Base-by-base conservation (phyloP, 2,888 invertebrate genomes). In the Trypoxylon attenuatum region DNA sequence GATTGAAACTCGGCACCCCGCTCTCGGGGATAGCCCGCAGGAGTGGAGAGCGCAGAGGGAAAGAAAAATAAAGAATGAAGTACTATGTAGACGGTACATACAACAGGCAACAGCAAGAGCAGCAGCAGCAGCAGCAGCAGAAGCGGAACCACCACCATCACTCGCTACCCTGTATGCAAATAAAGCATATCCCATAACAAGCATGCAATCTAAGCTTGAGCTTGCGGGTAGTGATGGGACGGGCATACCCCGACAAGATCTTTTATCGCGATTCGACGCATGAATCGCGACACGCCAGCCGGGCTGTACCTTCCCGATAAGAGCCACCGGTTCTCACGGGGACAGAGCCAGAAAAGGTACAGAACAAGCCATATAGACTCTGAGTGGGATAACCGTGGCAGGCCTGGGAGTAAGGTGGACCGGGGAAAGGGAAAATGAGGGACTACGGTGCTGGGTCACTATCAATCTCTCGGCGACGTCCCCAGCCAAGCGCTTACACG, bases 191-290 rank as follows among this genome's bases (percentile, higher is more conserved):
- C 70, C 54, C 62, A 59, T 38, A 60, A 57, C n/a, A 60, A 69
- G 66, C 43, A 58, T 72, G 76, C 71, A 76, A 75, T 72, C 69
- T 67, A 71, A 65, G 69, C 61, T 63, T 68, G 54, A 59, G 52
- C 54, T 60, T 68, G 69, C 72, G 73, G 74, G 76, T 79, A 78
- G 79, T 77, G 78, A 80, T 78, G 82, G 33, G 33, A 33, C 33
- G 10, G 10, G 3, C 33, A 77, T 76, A 78, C 79, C 79, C 81
- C 79, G 85, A 82, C 85, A 84, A 86, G 85, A 86, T 85, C 85
- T 84, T 82, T 78, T 82, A 85, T 85, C 86, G 81, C 81, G 82
- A 85, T 84, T 81, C 79, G 82, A 81, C 72, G 73, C 77, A 74
- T 73, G 76, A 77, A 74, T 77, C 79, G 81, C 78, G 76, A 81